A percentile compares a stretch with the other conserved stretches of the same genome.
Conservation (phyloP, 2,888 invertebrate genomes). For the Coleophora deauratella region DNA sequence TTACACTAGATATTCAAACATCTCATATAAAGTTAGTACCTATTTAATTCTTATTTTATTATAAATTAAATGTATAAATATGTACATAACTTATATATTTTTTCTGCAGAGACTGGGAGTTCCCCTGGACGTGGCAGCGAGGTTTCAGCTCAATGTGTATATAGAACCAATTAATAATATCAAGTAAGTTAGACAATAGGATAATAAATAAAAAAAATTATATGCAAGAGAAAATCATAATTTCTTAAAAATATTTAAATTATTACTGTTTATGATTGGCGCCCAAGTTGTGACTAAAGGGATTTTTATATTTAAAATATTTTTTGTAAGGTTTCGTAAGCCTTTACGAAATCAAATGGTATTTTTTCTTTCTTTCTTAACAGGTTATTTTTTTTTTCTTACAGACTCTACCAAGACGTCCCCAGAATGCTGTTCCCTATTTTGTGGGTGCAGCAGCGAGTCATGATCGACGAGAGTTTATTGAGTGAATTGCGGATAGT, state of each 20-base stretch:
- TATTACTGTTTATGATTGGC: no score
- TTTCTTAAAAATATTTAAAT: no score
- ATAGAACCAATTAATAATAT: slow-evolving; percentile 67
- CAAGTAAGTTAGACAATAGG: slow-evolving; percentile 28
- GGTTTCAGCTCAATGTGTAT: slow-evolving; percentile 86
- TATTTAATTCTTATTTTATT: no score
- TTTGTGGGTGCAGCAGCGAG: slow-evolving; percentile 85
- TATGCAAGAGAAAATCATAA: no score
- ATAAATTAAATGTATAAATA: no score
- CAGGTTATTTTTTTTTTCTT: neutral
- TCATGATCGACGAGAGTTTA: slow-evolving; percentile 72
- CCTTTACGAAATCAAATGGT: neutral
- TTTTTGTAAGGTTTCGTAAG: slow-evolving; percentile 66
- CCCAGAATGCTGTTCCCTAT: slow-evolving; percentile 82
- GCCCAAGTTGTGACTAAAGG: no score
- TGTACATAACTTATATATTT: no score
- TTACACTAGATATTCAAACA: no score
- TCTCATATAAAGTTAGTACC: no score
- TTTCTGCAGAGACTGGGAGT: slow-evolving; percentile 80
- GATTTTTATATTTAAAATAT: no score
- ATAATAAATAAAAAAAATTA: no score
- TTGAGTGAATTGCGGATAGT: slow-evolving; percentile 64
- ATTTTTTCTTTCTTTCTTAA: no score
- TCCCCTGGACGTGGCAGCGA: slow-evolving; percentile 82
- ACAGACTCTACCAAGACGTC: slow-evolving; percentile 78